Evolutionary conservation across 1,140 invertebrate genomes (phyloP), one percentile per base, ranked within the genome.

Genomic region (Drosophila navojoa): DNA sequence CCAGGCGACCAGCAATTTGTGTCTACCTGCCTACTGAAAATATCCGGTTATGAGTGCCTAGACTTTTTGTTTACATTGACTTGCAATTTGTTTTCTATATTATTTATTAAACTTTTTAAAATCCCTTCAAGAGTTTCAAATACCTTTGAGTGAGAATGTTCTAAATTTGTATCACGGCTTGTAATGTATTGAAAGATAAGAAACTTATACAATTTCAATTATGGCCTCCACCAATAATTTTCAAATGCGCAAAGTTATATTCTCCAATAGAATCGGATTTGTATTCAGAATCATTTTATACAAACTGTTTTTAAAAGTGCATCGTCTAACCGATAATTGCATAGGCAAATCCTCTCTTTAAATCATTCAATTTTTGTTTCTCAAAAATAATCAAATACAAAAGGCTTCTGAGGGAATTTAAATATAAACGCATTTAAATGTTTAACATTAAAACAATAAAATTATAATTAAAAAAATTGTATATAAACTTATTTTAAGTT

Each of bases 381-480:
- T 32, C 77, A 54, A 58, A 55, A 76, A 77, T 55, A 76, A 77
- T 55, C 66, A 72, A 77, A 77, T 71, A 69, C 61, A 61, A 66
- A 40, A 32, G 54, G 11, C 35, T 45, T 29, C 5, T 27, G 25
- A 22, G 40, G 44, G 40, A 35, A 40, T 57, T 68, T 76, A 76
- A 49, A 82, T 58, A 57, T 76, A 63, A 61, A 59, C 66, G 79
- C 69, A 57, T 66, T 81, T 62, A 64, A 62, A 80, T 22, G 32
- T 60, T 74, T 59, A 69, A 80, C 61, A 77, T 53, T 79, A 67
- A 79, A 84, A 79, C 73, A 84, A 85, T 62, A 81, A 87, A 87
- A 82, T 87, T 89, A 89, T 79, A 87, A 73, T 82, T 73, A 69
- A 74, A 82, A 82, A 69, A 66, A 73, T 68, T 60, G 27, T 66